phyloP scores from a whole-genome alignment of 1,140 invertebrate species.

The Protaetia brevitarsis region DNA sequence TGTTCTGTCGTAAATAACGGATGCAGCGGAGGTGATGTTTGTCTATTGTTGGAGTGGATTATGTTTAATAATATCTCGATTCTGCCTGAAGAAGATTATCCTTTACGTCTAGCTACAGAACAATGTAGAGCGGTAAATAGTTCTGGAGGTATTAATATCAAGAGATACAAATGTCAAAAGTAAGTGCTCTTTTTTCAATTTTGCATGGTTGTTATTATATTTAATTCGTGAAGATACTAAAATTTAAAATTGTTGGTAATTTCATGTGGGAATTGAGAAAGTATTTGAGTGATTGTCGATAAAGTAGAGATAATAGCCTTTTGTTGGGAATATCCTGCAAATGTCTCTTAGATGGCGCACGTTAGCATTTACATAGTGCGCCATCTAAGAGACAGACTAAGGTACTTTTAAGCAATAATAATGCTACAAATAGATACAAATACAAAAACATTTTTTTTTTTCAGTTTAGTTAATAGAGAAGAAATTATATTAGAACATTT shows the following conservation, averaged over 20 bases:
- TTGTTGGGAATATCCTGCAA: no score
- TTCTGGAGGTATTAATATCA: constrained; percentile 29
- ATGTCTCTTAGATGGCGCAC: no score
- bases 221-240: neutral
- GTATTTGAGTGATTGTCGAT: no score
- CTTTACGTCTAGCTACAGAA: constrained; percentile 58
- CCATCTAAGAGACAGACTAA: no score
- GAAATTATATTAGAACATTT: constrained; percentile 62
- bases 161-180: constrained; percentile 25
- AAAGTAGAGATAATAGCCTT: no score
- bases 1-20: constrained; percentile 74
- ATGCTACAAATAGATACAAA: neutral
- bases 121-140: constrained; percentile 52
- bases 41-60: constrained; percentile 72
- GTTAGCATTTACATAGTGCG: no score
- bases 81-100: constrained; percentile 62
- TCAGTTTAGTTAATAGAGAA: constrained; percentile 65
- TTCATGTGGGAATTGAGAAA: no score
- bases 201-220: neutral
- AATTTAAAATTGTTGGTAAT: neutral
- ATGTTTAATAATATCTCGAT: constrained; percentile 57
- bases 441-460: neutral
- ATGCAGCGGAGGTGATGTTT: constrained; percentile 80
- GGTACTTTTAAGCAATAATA: no score
- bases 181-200: neutral